These are phyloP conservation scores for Proisotoma minuta DNA, from an alignment of 2,888 invertebrate species.

Conservation along the genomic window DNA sequence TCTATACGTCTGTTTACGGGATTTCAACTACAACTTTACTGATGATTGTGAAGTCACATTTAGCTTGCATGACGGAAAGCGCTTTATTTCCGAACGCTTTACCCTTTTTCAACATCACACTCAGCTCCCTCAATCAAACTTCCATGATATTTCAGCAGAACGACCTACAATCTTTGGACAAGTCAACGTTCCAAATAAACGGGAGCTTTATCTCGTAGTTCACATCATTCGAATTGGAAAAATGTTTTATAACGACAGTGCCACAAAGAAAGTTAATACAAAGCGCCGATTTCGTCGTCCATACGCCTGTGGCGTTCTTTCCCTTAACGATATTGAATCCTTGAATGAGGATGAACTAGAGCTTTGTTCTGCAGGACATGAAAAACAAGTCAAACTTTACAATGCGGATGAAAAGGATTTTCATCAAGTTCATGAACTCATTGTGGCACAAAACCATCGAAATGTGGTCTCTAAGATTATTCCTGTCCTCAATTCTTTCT, in stretches of 20 bases:
- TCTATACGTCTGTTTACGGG: slow-evolving; percentile 80
- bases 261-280: slow-evolving; percentile 25
- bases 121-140: slow-evolving; percentile 25
- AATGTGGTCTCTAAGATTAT: slow-evolving; percentile 70
- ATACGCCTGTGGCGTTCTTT: slow-evolving; percentile 78
- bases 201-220: slow-evolving; percentile 78
- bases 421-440: slow-evolving; percentile 79
- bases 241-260: slow-evolving; percentile 65
- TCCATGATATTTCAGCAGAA: slow-evolving; percentile 32
- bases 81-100: slow-evolving; percentile 30
- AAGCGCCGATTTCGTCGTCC: slow-evolving; percentile 58
- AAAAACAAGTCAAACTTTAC: slow-evolving; percentile 50
- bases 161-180: slow-evolving; percentile 28
- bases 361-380: too few relatives aligned
- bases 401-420: slow-evolving; percentile 69
- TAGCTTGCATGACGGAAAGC: slow-evolving; percentile 68
- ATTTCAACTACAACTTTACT: slow-evolving; percentile 80
- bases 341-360: slow-evolving; percentile 21
- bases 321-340: slow-evolving; percentile 59
- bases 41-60: slow-evolving; percentile 85
- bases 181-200: slow-evolving; percentile 11
- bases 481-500: slow-evolving; percentile 73
- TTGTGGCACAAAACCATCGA: slow-evolving; percentile 56
- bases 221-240: slow-evolving; percentile 85
- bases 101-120: slow-evolving; percentile 19